Evolutionary conservation across 2,113 vertebrate species (phyloP).

Genomic region (Entosphenus tridentatus): DNA sequence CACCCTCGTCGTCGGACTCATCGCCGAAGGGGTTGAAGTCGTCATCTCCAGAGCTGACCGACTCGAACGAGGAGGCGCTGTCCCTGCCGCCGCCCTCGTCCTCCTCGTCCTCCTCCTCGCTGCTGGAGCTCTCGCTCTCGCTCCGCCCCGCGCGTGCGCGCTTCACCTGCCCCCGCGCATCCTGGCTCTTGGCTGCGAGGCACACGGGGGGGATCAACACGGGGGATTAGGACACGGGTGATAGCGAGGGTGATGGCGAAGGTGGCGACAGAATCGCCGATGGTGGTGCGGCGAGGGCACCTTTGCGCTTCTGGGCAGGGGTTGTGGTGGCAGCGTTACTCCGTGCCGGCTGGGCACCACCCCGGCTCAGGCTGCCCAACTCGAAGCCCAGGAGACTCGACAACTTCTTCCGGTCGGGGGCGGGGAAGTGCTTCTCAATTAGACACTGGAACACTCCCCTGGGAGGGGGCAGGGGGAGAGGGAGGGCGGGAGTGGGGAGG

Average conservation of each 20-base stretch:
- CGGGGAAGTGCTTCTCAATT: conserved; percentile 92
- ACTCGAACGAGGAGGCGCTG: conserved; percentile 26
- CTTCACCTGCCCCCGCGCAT: too few species aligned
- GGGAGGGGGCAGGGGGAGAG: not conserved
- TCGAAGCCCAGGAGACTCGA: conserved; percentile 84
- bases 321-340: not conserved
- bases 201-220: not conserved
- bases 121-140: too few species aligned
- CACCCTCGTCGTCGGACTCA: conserved; percentile 77
- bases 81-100: too few species aligned
- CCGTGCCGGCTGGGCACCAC: conserved; percentile 79
- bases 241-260: not conserved
- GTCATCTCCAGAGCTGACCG: conserved; percentile 67
- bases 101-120: too few species aligned
- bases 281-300: not conserved
- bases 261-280: not conserved
- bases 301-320: too few species aligned
- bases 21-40: conserved; percentile 94
- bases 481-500: too few species aligned
- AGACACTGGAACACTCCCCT: conserved; percentile 91
- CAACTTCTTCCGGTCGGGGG: conserved; percentile 84
- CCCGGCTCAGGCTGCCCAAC: conserved; percentile 52
- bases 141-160: too few species aligned
- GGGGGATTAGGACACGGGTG: not conserved
- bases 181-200: too few species aligned